phyloP scores from a whole-genome alignment of 2,888 invertebrate species.

The Brenthis ino region DNA sequence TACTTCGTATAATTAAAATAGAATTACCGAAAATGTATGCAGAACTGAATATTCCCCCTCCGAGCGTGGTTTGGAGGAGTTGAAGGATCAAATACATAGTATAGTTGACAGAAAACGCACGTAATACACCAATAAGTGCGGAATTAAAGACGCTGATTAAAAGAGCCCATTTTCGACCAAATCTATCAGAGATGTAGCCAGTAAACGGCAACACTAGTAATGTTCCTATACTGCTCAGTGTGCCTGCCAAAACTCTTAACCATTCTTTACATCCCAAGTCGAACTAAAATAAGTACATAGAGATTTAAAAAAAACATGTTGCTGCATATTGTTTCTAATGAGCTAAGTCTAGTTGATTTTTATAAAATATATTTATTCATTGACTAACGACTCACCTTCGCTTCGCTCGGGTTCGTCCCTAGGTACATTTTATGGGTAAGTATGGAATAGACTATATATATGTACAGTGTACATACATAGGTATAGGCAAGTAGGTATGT shows the following conservation, averaged over 20 bases:
- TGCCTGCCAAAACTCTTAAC: slow-evolving; percentile 85
- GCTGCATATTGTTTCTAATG: slow-evolving; percentile 4
- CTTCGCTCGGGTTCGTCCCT: too few relatives aligned
- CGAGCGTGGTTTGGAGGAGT: slow-evolving; percentile 64
- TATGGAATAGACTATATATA: too few relatives aligned
- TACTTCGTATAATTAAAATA: background rate
- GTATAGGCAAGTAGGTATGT: too few relatives aligned
- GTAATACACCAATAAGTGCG: slow-evolving; percentile 56
- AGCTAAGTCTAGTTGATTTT: background rate
- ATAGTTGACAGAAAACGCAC: slow-evolving; percentile 78
- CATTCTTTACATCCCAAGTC: slow-evolving; percentile 82
- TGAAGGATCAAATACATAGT: slow-evolving; percentile 66
- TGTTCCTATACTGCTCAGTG: slow-evolving; percentile 84
- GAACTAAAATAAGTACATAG: slow-evolving; percentile 62
- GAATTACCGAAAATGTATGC: slow-evolving; percentile 51
- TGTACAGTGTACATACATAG: too few relatives aligned
- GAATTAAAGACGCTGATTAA: slow-evolving; percentile 54
- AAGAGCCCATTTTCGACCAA: slow-evolving; percentile 65
- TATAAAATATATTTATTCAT: too few relatives aligned
- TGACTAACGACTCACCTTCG: too few relatives aligned
- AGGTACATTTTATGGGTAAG: too few relatives aligned
- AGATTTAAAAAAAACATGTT: background rate
- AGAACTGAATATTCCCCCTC: slow-evolving; percentile 67
- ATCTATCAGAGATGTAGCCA: slow-evolving; percentile 84
- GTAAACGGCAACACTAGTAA: slow-evolving; percentile 84